Percentiles rank a stretch among this genome's conserved stretches.
Evolutionary conservation across 2,888 invertebrate species (phyloP).

Genomic region (Platycnemis pennipes): DNA sequence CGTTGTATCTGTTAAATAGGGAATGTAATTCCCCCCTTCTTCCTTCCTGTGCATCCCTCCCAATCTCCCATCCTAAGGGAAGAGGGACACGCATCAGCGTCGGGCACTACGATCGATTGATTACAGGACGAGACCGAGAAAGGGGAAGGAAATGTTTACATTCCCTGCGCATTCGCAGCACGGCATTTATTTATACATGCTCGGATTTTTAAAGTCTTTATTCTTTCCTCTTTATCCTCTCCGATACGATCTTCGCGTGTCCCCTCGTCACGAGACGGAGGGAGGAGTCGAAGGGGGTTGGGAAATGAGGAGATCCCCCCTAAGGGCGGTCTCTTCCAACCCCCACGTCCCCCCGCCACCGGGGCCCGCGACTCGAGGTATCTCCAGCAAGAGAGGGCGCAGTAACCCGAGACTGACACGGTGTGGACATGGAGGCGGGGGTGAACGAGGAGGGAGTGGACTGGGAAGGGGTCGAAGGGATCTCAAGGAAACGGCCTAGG

Average conservation of each 20-base stretch:
- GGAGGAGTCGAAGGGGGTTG: no score
- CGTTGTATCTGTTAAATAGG: no score
- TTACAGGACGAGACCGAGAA: neutral
- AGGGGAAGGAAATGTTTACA: neutral
- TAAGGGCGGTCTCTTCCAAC: neutral
- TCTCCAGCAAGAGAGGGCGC: neutral
- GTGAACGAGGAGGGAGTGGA: neutral
- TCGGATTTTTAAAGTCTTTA: conserved; percentile 5
- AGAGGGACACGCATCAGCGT: neutral
- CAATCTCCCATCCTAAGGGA: neutral
- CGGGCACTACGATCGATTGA: neutral
- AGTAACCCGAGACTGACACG: conserved; percentile 27
- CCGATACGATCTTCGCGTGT: conserved; percentile 8
- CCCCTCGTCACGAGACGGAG: neutral
- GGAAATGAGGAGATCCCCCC: no score
- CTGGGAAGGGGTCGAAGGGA: no score
- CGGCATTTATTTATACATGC: neutral
- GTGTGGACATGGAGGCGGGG: neutral
- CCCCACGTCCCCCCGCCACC: neutral
- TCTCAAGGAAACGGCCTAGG: no score
- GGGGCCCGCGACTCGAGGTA: neutral
- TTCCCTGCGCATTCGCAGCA: neutral
- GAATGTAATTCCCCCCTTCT: no score
- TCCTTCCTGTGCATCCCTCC: no score
- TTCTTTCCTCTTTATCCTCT: neutral